These are phyloP conservation scores for Oscheius myriophilus DNA, from an alignment of 2,888 invertebrate genomes.

Conservation along the genomic window DNA sequence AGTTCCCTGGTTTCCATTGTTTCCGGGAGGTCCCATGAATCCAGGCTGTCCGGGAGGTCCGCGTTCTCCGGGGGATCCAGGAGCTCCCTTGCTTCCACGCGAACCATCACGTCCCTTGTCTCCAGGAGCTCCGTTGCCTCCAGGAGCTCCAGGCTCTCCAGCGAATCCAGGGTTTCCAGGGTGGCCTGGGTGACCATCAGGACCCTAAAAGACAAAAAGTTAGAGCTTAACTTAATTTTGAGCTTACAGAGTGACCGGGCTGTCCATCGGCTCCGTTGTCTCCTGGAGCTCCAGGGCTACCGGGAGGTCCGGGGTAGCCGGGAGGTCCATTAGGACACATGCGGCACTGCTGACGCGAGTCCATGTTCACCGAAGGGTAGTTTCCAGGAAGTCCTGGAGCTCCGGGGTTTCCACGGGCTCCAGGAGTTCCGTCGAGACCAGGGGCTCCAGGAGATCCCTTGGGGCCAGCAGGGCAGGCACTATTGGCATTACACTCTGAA, in stretches of 20 bases:
- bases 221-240: conserved; percentile 25
- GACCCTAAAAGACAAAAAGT: conserved; percentile 31
- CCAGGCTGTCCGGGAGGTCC: conserved; percentile 54
- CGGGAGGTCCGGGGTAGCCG: conserved; percentile 53
- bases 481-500: conserved; percentile 49
- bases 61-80: conserved; percentile 48
- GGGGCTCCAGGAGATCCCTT: conserved; percentile 44
- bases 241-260: conserved; percentile 50
- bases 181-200: conserved; percentile 48
- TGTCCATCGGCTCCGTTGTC: conserved; percentile 51
- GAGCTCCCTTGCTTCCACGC: conserved; percentile 47
- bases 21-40: conserved; percentile 53
- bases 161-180: conserved; percentile 50
- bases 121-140: conserved; percentile 53
- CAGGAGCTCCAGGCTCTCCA: conserved; percentile 52
- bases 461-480: conserved; percentile 49
- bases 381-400: conserved; percentile 54
- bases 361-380: conserved; percentile 56
- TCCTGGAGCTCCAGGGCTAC: conserved; percentile 45
- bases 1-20: conserved; percentile 45
- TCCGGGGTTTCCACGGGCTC: conserved; percentile 46
- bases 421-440: conserved; percentile 49
- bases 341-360: conserved; percentile 55
- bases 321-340: conserved; percentile 57
- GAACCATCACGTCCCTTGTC: conserved; percentile 47